Base-by-base conservation (phyloP, 2,888 invertebrate species). In the Lissocephala sabroskyi region DNA sequence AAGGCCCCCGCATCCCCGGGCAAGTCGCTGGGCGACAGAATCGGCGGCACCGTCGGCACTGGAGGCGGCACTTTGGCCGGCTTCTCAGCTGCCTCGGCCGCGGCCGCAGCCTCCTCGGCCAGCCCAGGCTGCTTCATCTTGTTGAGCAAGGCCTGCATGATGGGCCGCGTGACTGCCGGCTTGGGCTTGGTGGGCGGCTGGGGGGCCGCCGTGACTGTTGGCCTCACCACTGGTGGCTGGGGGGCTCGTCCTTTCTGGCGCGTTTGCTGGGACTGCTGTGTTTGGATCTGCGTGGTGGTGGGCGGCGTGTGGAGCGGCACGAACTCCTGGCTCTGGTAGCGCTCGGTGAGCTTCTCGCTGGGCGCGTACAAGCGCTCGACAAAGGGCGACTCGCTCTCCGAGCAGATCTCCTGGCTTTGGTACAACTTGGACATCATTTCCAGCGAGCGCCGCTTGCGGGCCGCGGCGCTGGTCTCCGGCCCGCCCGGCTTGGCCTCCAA, bases 291-390 rank as follows among this genome's bases (percentile, higher is more conserved):
- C 1, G 57, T 45, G 28, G 42, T 33, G 39, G 13, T 18, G 45
- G 35, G 7, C 3, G 49, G 10, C n/a, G 61, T 56, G 44, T 83
- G 83, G 2, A 83, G 85, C 0, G 89, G 83, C 19, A 79, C 86
- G 79, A 89, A 89, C 61, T 89, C 89, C 81, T 89, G 89, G 59
- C 89, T 89, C 80, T 89, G 89, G 76, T 89, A 89, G 1, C 89
- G 87, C 73, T 88, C 88, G 14, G 88, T 88, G 33, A 89, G 85
- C 67, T 89, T 89, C 63, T 89, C 89, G 79, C 86, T 88, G 67
- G 88, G 88, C 37, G 88, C 87, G 64, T 89, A 89, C 6, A 89
- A 82, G 41, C 88, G 87, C 48, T 89, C 89, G 32, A 88, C 87
- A 48, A 89, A 86, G 0, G 81, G 74, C 0, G 71, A 66, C 50